Percentiles rank a stretch among this genome's conserved stretches.
Evolutionary conservation across 2,888 invertebrate genomes (phyloP).

Genomic region (Sepiola atlantica): DNA sequence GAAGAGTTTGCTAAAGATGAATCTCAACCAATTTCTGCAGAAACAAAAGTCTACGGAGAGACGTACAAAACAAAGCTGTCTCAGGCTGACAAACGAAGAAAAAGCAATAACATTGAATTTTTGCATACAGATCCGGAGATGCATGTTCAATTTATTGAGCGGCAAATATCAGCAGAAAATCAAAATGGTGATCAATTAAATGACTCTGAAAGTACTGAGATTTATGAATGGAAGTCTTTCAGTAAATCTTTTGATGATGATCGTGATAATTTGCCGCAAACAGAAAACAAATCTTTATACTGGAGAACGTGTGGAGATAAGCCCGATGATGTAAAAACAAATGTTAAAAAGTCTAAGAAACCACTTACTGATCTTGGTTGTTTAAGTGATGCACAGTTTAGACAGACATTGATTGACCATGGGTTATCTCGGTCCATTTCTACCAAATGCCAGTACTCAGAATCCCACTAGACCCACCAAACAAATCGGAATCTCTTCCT

Average conservation of each 20-base stretch:
- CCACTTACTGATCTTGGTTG: background rate
- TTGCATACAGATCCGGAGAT: slow-evolving; percentile 64
- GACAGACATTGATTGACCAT: slow-evolving; percentile 70
- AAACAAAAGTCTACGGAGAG: slow-evolving; percentile 21
- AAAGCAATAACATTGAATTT: slow-evolving; percentile 61
- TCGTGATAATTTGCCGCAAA: background rate
- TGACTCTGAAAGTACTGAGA: slow-evolving; percentile 60
- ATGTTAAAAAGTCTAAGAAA: background rate
- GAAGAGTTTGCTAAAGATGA: background rate
- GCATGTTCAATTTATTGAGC: slow-evolving; percentile 64
- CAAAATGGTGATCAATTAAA: slow-evolving; percentile 49
- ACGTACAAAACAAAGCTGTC: background rate
- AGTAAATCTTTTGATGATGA: background rate
- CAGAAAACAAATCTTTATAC: background rate
- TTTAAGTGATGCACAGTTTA: background rate
- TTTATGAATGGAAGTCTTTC: slow-evolving; percentile 63
- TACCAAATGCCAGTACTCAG: slow-evolving; percentile 33
- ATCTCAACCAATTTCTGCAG: background rate
- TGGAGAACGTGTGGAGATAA: background rate
- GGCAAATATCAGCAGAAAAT: slow-evolving; percentile 63
- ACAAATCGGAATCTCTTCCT: background rate
- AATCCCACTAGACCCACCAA: slow-evolving; percentile 23
- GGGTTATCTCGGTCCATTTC: slow-evolving; percentile 75
- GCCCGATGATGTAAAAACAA: background rate
- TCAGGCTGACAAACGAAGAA: slow-evolving; percentile 52